Evolutionary conservation across 1,140 invertebrate genomes (phyloP).

Genomic region (Drosophila obscura): DNA sequence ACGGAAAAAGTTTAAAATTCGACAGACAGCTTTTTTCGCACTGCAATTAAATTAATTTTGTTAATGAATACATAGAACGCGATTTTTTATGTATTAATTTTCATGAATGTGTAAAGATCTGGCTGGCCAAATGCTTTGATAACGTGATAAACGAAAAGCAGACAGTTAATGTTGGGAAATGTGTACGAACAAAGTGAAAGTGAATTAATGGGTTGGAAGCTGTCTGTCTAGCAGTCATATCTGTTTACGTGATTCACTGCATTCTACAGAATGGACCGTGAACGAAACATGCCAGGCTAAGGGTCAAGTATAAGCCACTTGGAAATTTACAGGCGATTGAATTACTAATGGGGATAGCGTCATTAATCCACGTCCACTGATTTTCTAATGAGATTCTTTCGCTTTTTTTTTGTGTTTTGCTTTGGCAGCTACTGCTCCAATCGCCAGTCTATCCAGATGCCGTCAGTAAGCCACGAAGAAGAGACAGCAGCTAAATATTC

Average conservation of each 20-base stretch:
- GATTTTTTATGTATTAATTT: too few relatives aligned
- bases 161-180: slow-evolving; percentile 5
- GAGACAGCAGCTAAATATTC: slow-evolving; percentile 49
- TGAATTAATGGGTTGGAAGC: background rate
- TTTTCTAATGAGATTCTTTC: slow-evolving; percentile 43
- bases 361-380: slow-evolving; percentile 40
- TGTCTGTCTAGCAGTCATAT: slow-evolving; percentile 12
- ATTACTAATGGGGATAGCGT: slow-evolving; percentile 51
- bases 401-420: slow-evolving; percentile 21
- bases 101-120: too few relatives aligned
- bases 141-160: slow-evolving; percentile 10
- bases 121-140: slow-evolving; percentile 2
- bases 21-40: slow-evolving; percentile 25
- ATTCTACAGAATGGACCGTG: background rate
- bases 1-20: background rate
- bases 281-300: background rate
- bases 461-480: slow-evolving; percentile 58
- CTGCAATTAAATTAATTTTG: slow-evolving; percentile 48
- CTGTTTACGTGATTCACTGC: slow-evolving; percentile 11
- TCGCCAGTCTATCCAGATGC: slow-evolving; percentile 47
- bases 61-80: background rate
- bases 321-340: slow-evolving; percentile 38
- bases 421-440: slow-evolving; percentile 48
- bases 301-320: slow-evolving; percentile 17
- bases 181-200: background rate